These are phyloP conservation scores for Synergus laeviventris DNA, from an alignment of 2,888 invertebrate genomes.

Conservation along the genomic window DNA sequence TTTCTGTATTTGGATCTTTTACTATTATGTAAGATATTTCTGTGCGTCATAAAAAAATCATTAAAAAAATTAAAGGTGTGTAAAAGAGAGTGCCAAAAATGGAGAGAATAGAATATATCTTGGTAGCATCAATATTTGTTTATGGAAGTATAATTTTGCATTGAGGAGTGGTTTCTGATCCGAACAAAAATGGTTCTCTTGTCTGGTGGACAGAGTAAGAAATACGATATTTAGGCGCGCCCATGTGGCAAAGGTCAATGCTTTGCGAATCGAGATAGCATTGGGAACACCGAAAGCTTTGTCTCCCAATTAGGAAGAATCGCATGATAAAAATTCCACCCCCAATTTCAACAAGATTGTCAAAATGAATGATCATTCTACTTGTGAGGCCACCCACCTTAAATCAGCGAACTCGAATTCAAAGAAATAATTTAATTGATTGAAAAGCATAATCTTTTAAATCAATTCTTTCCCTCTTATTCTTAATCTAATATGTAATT, in stretches of 20 bases:
- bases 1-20: neutral
- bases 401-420: conserved; percentile 18
- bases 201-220: conserved; percentile 24
- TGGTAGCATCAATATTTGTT: neutral
- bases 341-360: conserved; percentile 20
- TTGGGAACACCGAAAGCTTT: conserved; percentile 16
- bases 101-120: neutral
- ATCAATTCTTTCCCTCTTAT: neutral
- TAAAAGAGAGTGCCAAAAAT: neutral
- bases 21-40: neutral
- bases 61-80: neutral
- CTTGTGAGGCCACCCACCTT: neutral
- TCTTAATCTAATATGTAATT: neutral
- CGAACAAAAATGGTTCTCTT: conserved; percentile 18
- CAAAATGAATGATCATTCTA: conserved; percentile 19
- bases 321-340: neutral
- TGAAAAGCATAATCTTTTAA: neutral
- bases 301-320: conserved; percentile 32
- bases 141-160: neutral
- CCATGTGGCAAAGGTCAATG: conserved; percentile 26
- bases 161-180: neutral
- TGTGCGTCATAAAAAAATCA: neutral
- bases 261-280: conserved; percentile 14
- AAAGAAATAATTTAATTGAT: neutral
- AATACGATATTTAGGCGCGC: conserved; percentile 27